Base-by-base conservation (phyloP, 2,797 vertebrate species). In the Parotocinclus haroldoi region DNA sequence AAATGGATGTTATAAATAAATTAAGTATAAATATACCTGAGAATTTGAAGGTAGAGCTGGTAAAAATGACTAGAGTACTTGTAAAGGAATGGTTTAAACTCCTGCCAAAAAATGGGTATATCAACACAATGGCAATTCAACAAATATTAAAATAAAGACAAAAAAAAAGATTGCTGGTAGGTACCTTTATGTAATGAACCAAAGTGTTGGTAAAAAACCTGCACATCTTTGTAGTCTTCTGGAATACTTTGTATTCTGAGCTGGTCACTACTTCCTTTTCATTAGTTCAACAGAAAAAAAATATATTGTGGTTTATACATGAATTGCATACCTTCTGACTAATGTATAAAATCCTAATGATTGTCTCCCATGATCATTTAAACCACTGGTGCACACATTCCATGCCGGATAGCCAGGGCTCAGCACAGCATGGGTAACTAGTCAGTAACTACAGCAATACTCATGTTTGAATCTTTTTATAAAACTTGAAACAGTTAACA, bases 131-230 rank as follows among this genome's bases (percentile, higher is more conserved):
- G 0, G 10, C 11, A 19, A 11, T 12, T 58, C 58, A 10, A 3
- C 13, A 48, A 6, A 12, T 58, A 19, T 11, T 19, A 48, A 16
- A 10, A 36, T 38, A 40, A 7, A 17, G 36, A 38, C 10, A 0
- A 38, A 8, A 18, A 45, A 45, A 10, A 7, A 27, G 44, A 3
- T 3, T 53, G 10, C 16, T 2, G 0, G 37, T 8, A 58, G 10
- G 48, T 91, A 98, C 96, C 94, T 97, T 98, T 77, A 90, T 88
- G 71, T 98, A 99, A 80, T 96, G 95, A 70, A 96, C 87, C 72
- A 99, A 86, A 17, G 95, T 96, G 87, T 95, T 96, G 50, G 88
- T 92, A 89, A 99, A 95, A 80, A 99, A 99, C 69, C 93, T 90
- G 84, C 93, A 96, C 73, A 97, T 89, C 80, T 97, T 99, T 58